Percentiles rank a stretch among this genome's conserved stretches.
These are phyloP conservation scores for Cochlearius cochlearius DNA, from an alignment of 2,113 vertebrate species.

Conservation along the genomic window DNA sequence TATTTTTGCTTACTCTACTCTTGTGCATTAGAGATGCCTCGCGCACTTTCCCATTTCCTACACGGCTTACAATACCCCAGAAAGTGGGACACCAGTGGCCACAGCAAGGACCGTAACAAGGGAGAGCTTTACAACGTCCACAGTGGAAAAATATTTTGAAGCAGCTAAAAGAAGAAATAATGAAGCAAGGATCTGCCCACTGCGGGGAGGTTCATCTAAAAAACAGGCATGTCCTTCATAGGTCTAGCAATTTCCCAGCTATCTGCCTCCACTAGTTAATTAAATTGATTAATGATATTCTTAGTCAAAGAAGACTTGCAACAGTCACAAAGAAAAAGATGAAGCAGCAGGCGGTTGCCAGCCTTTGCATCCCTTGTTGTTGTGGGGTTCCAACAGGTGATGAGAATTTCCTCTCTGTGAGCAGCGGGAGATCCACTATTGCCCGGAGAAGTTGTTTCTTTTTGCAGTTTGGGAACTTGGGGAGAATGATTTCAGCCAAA, in stretches of 20 bases:
- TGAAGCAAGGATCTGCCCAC: background rate
- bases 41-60: background rate
- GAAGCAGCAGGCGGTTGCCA: background rate
- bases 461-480: background rate
- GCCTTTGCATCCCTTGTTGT: background rate
- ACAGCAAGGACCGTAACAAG: fast-evolving
- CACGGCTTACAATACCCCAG: background rate
- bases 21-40: background rate
- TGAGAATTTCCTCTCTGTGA: background rate
- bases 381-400: background rate
- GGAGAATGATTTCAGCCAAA: background rate
- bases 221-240: background rate
- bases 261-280: background rate
- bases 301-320: background rate
- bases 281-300: background rate
- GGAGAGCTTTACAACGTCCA: background rate
- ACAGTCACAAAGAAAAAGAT: background rate
- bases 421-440: background rate
- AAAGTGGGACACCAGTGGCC: background rate
- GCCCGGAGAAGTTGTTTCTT: background rate
- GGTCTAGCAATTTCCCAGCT: background rate
- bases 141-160: background rate
- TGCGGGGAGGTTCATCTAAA: background rate
- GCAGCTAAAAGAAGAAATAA: background rate
- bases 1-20: background rate